Evolutionary conservation across 2,797 vertebrate species (phyloP), one percentile per base, ranked within the genome.

Genomic region (Acanthopagrus latus): DNA sequence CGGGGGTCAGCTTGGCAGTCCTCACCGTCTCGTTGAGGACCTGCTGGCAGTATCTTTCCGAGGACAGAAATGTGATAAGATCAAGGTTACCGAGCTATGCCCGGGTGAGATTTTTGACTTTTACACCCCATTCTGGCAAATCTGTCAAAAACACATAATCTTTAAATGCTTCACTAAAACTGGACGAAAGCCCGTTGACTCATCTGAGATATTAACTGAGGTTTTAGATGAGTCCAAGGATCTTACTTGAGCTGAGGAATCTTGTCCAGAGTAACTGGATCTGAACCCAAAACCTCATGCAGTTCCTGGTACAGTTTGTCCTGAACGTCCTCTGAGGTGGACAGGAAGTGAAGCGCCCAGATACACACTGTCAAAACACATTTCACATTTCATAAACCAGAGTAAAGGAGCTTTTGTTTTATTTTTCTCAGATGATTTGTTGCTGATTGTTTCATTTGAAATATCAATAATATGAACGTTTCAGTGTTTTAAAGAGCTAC

Each of bases 11-110:
- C 90, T 96, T 99, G 72, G 98, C 96, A 0, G 96, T 97, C 78
- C 97, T 94, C 83, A 99, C 96, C 0, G 98, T 97, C 95, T 99
- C 98, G 43, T 96, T 97, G 51, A 99, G 95, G 11, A 99, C 96
- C 74, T 97, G 96, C 71, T 95, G 96, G 87, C 97, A 99, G 92
- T 98, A 99, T 86, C 98, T 99, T 88, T 43, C 50, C 56, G 13
- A 47, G 67, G 48, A 71, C 52, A 79, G 56, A 85, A 71, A 82
- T n/a, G 51, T 1, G 41, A 85, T 25, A 14, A 38, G 11, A 67
- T 55, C 9, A n/a, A 59, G 33, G 11, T 50, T 41, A 57, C 21
- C 4, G 2, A 69, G 72, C 1, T 1, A 11, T 2, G 29, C 1
- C 0, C 1, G 8, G 29, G 9, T 21, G n/a, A 52, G 16, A 56